Evolutionary conservation across 1,140 invertebrate species (phyloP), one percentile per base, ranked within the genome.

Genomic region (Brachionus sp.): DNA sequence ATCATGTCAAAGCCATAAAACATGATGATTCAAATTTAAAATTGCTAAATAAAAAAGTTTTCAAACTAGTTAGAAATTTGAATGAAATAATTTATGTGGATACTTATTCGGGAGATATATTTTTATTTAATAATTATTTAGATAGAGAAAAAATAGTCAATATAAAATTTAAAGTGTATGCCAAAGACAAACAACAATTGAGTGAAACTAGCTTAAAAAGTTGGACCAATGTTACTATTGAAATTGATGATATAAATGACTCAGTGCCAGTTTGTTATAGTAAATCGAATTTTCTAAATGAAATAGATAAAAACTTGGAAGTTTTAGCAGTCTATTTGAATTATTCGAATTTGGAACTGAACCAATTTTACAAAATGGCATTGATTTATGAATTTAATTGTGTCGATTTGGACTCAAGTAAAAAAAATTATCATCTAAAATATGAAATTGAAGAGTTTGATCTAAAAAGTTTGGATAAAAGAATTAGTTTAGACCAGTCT

Each of bases 241-340:
- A 75, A 75, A 44, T 75, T 25, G 42, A 46, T 46, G 70, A 75
- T 33, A 46, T 75, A 44, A 75, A 75, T 5, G 70, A 75, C 44
- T 75, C 70, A 0, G 44, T 3, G n/a, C 70, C 70, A 3, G 44
- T 23, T 44, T 75, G 70, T 50, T 25, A 19, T 16, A 5, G 39
- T 3, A 75, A 29, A 75, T 10, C 39, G 7, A 25, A 25, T 75
- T 46, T 25, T 75, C 3, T 25, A 10, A 7, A 0, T 12, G 6
- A 23, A 12, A 44, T 10, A 3, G 25, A 46, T 23, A 44, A 75
- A 13, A 33, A 39, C 0, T 13, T 75, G 19, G 70, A 75, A 35
- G 13, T 16, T 4, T 46, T 75, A 23, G 16, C 39, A 23, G 19
- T 75, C 12, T 25, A 29, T 16, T 70, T 70, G 9, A 16, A 70